phyloP scores from a whole-genome alignment of 2,113 vertebrate genomes.

The Plotosus lineatus region DNA sequence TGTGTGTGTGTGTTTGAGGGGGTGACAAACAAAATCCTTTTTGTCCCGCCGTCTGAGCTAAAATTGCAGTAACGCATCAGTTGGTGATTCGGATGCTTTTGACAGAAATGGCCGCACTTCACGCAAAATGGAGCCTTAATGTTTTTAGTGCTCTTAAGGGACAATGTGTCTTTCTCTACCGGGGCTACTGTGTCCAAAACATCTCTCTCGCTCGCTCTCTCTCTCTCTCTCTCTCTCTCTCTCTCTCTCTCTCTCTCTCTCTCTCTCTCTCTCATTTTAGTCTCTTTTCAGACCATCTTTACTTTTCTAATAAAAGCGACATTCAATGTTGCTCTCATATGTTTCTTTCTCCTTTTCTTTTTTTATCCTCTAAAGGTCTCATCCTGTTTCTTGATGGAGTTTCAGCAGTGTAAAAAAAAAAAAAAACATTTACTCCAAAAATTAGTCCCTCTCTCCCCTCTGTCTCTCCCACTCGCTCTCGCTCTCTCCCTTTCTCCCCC shows the following conservation, averaged over 20 bases:
- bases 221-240: not conserved
- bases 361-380: not conserved
- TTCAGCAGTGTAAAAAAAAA: not conserved
- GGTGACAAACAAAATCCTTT: slow-evolving; percentile 7
- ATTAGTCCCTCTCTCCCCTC: too few species aligned
- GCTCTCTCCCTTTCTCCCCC: too few species aligned
- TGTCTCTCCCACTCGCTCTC: too few species aligned
- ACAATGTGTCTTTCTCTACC: slow-evolving; percentile 34
- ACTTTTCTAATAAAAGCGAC: slow-evolving; percentile 15
- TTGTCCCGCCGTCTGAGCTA: not conserved
- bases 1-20: not conserved
- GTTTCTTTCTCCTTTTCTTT: not conserved
- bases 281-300: slow-evolving; percentile 2
- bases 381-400: not conserved
- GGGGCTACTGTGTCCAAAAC: slow-evolving; percentile 17
- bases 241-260: not conserved
- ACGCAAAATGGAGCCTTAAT: slow-evolving; percentile 46
- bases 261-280: not conserved
- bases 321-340: slow-evolving; percentile 5
- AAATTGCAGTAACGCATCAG: slow-evolving; percentile 35
- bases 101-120: slow-evolving; percentile 44
- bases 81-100: slow-evolving; percentile 6
- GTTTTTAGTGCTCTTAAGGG: slow-evolving; percentile 35
- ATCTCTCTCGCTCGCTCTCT: not conserved
- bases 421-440: not conserved